phyloP scores from a whole-genome alignment of 2,888 invertebrate species.

The Caenorhabditis plicata region DNA sequence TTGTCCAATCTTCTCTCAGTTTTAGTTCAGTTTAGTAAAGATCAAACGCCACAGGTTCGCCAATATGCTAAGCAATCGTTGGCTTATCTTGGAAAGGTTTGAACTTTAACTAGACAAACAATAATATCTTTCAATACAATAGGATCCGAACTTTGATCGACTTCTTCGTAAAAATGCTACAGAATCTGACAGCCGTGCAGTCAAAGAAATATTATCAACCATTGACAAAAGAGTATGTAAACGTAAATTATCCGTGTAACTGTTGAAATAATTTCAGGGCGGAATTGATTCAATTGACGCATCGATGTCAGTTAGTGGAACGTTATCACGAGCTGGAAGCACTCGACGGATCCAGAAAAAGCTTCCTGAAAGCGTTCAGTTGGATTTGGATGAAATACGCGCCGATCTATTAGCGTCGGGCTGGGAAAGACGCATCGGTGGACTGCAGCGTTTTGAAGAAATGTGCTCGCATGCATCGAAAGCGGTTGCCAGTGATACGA shows the following conservation, averaged over 20 bases:
- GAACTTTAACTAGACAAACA: background rate
- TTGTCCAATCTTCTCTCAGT: slow-evolving; percentile 30
- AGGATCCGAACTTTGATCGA: slow-evolving; percentile 43
- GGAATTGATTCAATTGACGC: slow-evolving; percentile 37
- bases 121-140: background rate
- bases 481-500: slow-evolving; percentile 42
- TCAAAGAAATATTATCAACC: slow-evolving; percentile 35
- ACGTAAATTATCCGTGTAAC: background rate
- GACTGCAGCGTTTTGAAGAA: slow-evolving; percentile 40
- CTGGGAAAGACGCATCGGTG: slow-evolving; percentile 40
- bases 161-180: slow-evolving; percentile 36
- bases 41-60: slow-evolving; percentile 43
- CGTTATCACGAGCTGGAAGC: slow-evolving; percentile 36
- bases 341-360: slow-evolving; percentile 35
- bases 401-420: slow-evolving; percentile 35
- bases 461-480: slow-evolving; percentile 27
- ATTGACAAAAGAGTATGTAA: slow-evolving; percentile 38
- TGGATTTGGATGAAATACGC: slow-evolving; percentile 46
- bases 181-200: slow-evolving; percentile 30
- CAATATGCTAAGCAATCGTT: slow-evolving; percentile 38
- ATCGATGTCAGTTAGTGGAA: slow-evolving; percentile 16
- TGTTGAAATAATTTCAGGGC: slow-evolving; percentile 16
- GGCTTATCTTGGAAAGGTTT: slow-evolving; percentile 32
- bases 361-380: slow-evolving; percentile 41
- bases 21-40: slow-evolving; percentile 33